Base-by-base conservation (phyloP, 2,113 vertebrate genomes). In the Oxygymnocypris stewartii region DNA sequence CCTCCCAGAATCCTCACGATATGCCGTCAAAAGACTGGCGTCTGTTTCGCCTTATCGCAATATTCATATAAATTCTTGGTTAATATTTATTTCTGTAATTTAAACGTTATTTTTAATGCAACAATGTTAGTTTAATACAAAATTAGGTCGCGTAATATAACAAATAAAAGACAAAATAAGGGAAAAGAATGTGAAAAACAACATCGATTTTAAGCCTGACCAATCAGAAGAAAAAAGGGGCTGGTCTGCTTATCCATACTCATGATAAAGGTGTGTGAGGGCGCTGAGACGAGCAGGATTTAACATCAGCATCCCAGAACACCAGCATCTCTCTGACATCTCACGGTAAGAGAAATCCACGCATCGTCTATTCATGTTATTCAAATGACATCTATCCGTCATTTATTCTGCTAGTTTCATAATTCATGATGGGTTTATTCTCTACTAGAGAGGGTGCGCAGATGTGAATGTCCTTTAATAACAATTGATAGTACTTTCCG, bases 141-240 rank as follows among this genome's bases (percentile, higher is more conserved):
- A 31, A 28, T 6, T 14, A 47, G 20, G 0, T 3, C 11, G 42
- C 13, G 40, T 13, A 28, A 59, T 2, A 13, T n/a, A 12, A 80
- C 51, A 61, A 25, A 18, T 14, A n/a, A 25, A 13, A 31, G 5
- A 31, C 10, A 16, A 49, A 11, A 63, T 10, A 79, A n/a, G 13
- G 4, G 2, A 28, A 81, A 28, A 76, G 40, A 18, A 11, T 47
- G 14, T 74, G 16, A 69, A 77, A 28, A 80, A 25, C 20, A 73
- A 31, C 25, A 2, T 49, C 18, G 6, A 31, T n/a, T 74, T 20
- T 35, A 57, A 57, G 67, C 3, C 90, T 80, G 90, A 87, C 93
- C 94, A 94, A 93, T 94, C 35, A 81, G 67, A 2, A 81, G 4
- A 25, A 11, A 89, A 89, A 87, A 82, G 78, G 79, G 95, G 95